These are phyloP conservation scores for Pedionomus torquatus DNA, from an alignment of 2,113 vertebrate species.

Conservation along the genomic window DNA sequence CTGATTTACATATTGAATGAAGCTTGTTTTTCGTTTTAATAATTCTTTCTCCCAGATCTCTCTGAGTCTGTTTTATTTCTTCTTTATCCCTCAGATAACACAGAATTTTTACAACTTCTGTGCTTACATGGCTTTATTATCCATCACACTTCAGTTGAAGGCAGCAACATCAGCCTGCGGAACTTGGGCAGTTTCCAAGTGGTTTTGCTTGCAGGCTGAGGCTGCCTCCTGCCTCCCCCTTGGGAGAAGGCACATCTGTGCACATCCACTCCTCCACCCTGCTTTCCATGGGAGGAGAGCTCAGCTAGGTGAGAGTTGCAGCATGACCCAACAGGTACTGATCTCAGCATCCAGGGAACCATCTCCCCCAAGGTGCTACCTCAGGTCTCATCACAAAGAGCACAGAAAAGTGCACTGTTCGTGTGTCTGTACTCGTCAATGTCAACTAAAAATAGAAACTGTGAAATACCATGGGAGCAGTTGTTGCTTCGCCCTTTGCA, in stretches of 20 bases:
- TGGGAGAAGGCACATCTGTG: background rate
- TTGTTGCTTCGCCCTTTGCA: background rate
- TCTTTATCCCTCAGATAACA: background rate
- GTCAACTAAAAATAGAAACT: background rate
- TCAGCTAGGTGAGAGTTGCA: background rate
- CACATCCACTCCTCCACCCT: background rate
- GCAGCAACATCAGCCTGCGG: background rate
- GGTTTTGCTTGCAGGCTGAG: background rate
- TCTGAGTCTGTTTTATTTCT: background rate
- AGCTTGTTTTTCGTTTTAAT: background rate
- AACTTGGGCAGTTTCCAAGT: background rate
- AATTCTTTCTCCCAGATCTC: background rate
- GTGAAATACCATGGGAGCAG: background rate
- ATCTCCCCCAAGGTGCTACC: background rate
- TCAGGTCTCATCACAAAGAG: background rate
- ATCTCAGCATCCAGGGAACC: background rate
- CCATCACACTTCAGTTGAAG: background rate
- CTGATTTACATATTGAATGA: constrained; percentile 37
- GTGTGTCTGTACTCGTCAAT: background rate
- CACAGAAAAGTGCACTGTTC: background rate
- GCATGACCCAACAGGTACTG: background rate
- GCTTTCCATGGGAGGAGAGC: background rate
- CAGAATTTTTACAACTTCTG: background rate
- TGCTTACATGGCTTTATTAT: background rate
- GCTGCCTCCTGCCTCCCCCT: background rate